phyloP scores from a whole-genome alignment of 2,113 vertebrate species.

The Nothobranchius kuhntae region DNA sequence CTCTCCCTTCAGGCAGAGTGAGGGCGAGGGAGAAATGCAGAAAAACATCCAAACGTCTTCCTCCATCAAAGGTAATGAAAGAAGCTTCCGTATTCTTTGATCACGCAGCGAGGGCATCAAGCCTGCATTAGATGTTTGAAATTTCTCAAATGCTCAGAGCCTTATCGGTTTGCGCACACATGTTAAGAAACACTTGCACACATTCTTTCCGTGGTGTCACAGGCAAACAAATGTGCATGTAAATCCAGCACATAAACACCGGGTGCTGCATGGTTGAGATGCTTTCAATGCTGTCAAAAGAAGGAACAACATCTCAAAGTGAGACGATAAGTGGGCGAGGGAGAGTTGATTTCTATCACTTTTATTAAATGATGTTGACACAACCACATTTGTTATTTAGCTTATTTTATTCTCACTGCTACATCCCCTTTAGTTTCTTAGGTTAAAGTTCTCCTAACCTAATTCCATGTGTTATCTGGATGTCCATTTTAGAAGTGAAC shows the following conservation, averaged over 20 bases:
- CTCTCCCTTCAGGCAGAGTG: constrained; percentile 53
- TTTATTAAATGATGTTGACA: constrained; percentile 58
- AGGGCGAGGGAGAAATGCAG: constrained; percentile 38
- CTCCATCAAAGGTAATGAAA: constrained; percentile 71
- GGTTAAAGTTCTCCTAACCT: constrained; percentile 23
- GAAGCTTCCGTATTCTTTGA: constrained; percentile 67
- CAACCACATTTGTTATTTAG: constrained; percentile 36
- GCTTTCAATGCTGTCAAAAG: constrained; percentile 51
- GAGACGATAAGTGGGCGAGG: constrained; percentile 57
- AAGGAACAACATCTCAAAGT: constrained; percentile 48
- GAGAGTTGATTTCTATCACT: constrained; percentile 54
- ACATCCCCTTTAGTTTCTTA: constrained; percentile 22
- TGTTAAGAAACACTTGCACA: constrained; percentile 24
- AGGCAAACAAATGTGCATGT: constrained; percentile 42
- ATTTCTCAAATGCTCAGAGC: constrained; percentile 61
- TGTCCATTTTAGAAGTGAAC: constrained; percentile 1
- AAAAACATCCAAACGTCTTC: constrained; percentile 70
- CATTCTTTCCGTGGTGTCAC: constrained; percentile 33
- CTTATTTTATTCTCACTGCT: constrained; percentile 29
- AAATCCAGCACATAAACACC: constrained; percentile 47
- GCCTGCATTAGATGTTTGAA: constrained; percentile 61
- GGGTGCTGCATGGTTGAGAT: constrained; percentile 4
- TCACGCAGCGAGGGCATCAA: constrained; percentile 66
- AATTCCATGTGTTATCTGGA: constrained; percentile 20
- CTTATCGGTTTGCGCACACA: constrained; percentile 51